Conservation (phyloP, 2,113 vertebrate genomes). For the Notothenia rossii region DNA sequence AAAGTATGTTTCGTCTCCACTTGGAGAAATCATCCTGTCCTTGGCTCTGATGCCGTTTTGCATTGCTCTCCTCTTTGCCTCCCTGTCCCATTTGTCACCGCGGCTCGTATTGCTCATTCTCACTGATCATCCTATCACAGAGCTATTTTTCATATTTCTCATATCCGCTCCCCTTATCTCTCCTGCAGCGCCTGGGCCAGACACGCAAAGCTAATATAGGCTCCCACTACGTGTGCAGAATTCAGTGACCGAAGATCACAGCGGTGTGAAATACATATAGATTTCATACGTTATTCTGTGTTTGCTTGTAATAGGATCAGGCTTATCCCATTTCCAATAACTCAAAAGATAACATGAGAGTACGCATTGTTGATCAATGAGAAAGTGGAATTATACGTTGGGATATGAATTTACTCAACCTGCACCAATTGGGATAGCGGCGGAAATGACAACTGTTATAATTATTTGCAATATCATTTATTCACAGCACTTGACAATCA, state of each 20-base stretch:
- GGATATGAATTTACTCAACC: constrained; percentile 39
- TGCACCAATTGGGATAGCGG: constrained; percentile 44
- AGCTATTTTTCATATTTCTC: constrained; percentile 85
- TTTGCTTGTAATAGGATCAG: constrained; percentile 75
- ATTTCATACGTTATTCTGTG: constrained; percentile 76
- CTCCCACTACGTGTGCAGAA: constrained; percentile 76
- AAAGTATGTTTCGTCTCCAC: constrained; percentile 53
- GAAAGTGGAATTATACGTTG: constrained; percentile 35
- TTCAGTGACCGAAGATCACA: constrained; percentile 73
- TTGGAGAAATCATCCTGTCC: constrained; percentile 71
- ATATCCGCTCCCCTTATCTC: constrained; percentile 84
- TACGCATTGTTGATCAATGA: constrained; percentile 70
- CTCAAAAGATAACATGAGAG: constrained; percentile 67
- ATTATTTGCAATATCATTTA: constrained; percentile 47
- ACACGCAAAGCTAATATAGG: constrained; percentile 82
- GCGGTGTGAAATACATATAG: constrained; percentile 80
- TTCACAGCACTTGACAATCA: constrained; percentile 50
- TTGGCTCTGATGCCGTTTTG: constrained; percentile 72
- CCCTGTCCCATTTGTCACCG: constrained; percentile 81
- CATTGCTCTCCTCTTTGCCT: constrained; percentile 78
- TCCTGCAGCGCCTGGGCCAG: constrained; percentile 76
- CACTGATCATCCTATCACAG: constrained; percentile 83
- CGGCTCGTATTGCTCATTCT: constrained; percentile 76
- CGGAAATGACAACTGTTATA: constrained; percentile 30
- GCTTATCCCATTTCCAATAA: constrained; percentile 78